These are phyloP conservation scores for Selene dorsalis DNA, from an alignment of 2,797 vertebrate species.

Conservation along the genomic window DNA sequence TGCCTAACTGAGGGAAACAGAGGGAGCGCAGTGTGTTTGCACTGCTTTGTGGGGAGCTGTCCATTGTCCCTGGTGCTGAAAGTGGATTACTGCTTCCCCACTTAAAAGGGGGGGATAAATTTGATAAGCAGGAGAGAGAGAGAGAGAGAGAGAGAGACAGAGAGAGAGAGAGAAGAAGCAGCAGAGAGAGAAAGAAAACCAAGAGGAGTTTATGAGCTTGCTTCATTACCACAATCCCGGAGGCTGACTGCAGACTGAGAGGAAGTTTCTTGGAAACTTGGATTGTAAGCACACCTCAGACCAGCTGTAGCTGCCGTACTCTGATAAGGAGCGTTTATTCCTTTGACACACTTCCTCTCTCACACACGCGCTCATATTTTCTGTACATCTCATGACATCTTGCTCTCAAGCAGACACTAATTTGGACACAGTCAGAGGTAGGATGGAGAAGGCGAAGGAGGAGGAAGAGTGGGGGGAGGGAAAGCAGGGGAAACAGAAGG, in stretches of 20 bases:
- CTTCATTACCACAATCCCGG: constrained; percentile 44
- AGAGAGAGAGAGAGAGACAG: constrained; percentile 7
- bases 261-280: constrained; percentile 65
- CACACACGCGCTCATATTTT: constrained; percentile 14
- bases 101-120: constrained; percentile 44
- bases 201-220: constrained; percentile 41
- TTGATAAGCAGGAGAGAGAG: constrained; percentile 51
- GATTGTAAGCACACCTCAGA: constrained; percentile 46
- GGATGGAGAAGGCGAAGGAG: constrained; percentile 43
- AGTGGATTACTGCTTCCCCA: constrained; percentile 67
- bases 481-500: constrained; percentile 43
- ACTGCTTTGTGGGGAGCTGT: constrained; percentile 72
- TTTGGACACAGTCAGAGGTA: constrained; percentile 61
- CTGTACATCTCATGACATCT: constrained; percentile 26
- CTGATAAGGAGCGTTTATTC: constrained; percentile 36
- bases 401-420: constrained; percentile 48
- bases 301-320: constrained; percentile 14
- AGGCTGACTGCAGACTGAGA: constrained; percentile 32
- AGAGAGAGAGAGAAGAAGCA: constrained; percentile 7
- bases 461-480: constrained; percentile 35
- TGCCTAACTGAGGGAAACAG: constrained; percentile 21
- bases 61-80: constrained; percentile 78
- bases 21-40: constrained; percentile 43
- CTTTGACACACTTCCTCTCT: constrained; percentile 11
- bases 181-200: constrained; percentile 25